A percentile compares a stretch with the other conserved stretches of the same genome.
Conservation (phyloP, 1,140 invertebrate species). For the Chlorops oryzae region DNA sequence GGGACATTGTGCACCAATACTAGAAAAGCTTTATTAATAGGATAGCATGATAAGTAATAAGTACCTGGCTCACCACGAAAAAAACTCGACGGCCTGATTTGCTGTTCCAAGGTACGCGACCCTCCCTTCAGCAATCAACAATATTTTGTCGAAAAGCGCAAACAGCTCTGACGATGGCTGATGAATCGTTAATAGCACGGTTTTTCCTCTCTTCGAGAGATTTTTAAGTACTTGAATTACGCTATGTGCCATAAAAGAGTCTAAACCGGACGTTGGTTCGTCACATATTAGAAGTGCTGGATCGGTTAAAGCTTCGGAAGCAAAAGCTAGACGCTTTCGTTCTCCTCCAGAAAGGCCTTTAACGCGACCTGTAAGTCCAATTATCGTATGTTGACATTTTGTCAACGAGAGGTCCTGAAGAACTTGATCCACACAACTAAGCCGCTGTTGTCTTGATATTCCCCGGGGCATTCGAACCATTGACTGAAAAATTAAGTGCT, state of each 20-base stretch:
- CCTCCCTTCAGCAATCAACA: constrained; percentile 87
- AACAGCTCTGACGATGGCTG: constrained; percentile 94
- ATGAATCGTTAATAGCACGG: constrained; percentile 90
- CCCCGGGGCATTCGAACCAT: constrained; percentile 85
- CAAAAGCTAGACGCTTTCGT: constrained; percentile 91
- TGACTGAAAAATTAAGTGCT: constrained; percentile 88
- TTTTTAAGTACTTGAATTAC: constrained; percentile 79
- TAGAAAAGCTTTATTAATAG: constrained; percentile 30
- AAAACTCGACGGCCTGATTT: constrained; percentile 73
- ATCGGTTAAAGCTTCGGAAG: constrained; percentile 90
- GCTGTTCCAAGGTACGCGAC: constrained; percentile 83
- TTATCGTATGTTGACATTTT: constrained; percentile 82
- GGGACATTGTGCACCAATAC: constrained; percentile 69
- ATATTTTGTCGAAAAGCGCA: constrained; percentile 83
- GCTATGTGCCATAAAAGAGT: constrained; percentile 82
- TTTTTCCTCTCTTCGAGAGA: constrained; percentile 77
- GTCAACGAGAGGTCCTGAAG: constrained; percentile 66
- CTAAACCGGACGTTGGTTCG: constrained; percentile 87
- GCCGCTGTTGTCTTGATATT: constrained; percentile 68
- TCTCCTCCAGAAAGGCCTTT: constrained; percentile 96
- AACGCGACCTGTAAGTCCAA: constrained; percentile 75
- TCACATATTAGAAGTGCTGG: constrained; percentile 95
- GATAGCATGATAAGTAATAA: neutral
- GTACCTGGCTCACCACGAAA: constrained; percentile 61
- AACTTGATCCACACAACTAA: constrained; percentile 82